Percentiles rank a stretch among this genome's conserved stretches.
Evolutionary conservation across 1,140 invertebrate genomes (phyloP).

Genomic region (Aphelinus atriplicis): DNA sequence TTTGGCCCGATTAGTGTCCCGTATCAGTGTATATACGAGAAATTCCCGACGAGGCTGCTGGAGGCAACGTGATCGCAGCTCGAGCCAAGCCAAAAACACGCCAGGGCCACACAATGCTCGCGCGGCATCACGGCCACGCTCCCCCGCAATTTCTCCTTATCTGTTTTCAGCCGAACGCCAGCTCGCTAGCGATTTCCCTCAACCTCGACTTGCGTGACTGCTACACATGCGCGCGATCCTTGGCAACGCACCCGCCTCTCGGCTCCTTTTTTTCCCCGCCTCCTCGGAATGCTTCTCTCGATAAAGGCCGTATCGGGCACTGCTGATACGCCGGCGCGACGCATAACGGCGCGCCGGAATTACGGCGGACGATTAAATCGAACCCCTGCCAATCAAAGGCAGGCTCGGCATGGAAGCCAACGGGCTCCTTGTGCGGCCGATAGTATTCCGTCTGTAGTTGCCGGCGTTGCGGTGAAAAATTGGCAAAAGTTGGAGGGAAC

Average conservation of each 20-base stretch:
- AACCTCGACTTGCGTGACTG: background rate
- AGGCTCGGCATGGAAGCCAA: too few relatives aligned
- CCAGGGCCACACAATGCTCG: background rate
- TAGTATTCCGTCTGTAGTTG: too few relatives aligned
- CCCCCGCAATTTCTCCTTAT: slow-evolving; percentile 17
- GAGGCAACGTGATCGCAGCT: too few relatives aligned
- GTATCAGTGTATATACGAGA: too few relatives aligned
- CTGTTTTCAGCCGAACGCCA: slow-evolving; percentile 5
- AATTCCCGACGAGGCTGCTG: too few relatives aligned
- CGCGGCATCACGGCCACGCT: background rate
- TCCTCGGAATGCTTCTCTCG: background rate
- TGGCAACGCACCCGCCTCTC: background rate
- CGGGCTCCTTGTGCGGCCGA: too few relatives aligned
- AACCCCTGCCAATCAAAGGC: slow-evolving; percentile 4
- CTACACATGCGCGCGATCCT: slow-evolving; percentile 35
- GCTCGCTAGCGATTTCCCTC: slow-evolving; percentile 8
- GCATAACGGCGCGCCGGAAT: background rate
- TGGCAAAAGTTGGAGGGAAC: too few relatives aligned
- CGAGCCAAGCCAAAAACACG: too few relatives aligned
- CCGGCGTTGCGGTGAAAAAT: too few relatives aligned
- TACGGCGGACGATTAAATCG: slow-evolving; percentile 14
- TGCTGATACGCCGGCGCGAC: background rate
- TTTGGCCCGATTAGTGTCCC: too few relatives aligned
- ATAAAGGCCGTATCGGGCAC: background rate
- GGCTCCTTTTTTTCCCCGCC: background rate